phyloP scores from a whole-genome alignment of 2,888 invertebrate species.

The Pachycephus smyrnensis region DNA sequence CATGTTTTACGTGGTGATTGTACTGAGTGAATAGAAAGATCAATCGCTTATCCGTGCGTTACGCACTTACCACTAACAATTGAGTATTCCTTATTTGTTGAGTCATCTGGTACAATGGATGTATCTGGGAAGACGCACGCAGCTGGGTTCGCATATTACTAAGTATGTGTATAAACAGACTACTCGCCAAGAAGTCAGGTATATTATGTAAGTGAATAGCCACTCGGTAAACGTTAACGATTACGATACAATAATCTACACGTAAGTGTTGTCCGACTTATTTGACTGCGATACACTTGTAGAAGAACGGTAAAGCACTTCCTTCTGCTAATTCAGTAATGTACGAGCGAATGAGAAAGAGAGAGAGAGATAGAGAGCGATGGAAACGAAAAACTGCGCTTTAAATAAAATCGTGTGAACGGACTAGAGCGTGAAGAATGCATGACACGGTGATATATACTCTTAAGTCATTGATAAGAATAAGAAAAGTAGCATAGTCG shows the following conservation, averaged over 20 bases:
- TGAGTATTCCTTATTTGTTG: not conserved
- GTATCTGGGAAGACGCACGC: not conserved
- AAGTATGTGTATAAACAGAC: not conserved
- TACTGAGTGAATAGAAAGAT: not conserved
- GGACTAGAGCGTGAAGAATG: not conserved
- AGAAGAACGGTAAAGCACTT: not conserved
- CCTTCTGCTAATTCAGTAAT: not conserved
- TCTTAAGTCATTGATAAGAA: slow-evolving; percentile 47
- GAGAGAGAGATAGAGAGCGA: slow-evolving; percentile 20
- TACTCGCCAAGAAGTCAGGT: not conserved
- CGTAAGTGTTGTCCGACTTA: not conserved
- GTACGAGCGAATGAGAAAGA: slow-evolving; percentile 14
- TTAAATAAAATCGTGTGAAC: not conserved
- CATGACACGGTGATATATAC: slow-evolving; percentile 45
- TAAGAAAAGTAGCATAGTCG: slow-evolving; percentile 32
- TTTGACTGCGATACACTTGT: not conserved
- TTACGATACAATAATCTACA: not conserved
- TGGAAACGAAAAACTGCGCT: not conserved
- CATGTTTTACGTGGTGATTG: not conserved
- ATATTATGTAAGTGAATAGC: not conserved
- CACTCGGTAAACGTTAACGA: not conserved
- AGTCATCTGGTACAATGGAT: not conserved
- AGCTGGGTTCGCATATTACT: not conserved
- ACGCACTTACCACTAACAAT: not conserved
- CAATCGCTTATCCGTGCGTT: not conserved